phyloP scores from a whole-genome alignment of 2,888 invertebrate genomes.

The Melitaea athalia region DNA sequence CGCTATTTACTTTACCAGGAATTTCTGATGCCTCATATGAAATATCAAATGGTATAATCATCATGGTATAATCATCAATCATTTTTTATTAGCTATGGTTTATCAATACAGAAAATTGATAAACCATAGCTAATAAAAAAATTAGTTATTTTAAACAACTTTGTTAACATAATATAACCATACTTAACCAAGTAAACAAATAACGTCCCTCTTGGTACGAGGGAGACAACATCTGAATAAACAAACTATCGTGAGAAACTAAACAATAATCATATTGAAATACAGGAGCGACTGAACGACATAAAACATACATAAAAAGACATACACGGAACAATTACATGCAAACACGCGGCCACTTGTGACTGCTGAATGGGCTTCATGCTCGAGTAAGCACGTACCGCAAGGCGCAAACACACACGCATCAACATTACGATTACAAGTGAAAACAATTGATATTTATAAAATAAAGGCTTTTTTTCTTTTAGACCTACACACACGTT shows the following conservation, averaged over 20 bases:
- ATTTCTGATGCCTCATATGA: too few species aligned
- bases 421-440: neutral
- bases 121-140: too few species aligned
- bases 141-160: too few species aligned
- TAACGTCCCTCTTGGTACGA: neutral
- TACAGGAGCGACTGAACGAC: constrained; percentile 12
- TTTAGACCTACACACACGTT: too few species aligned
- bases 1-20: too few species aligned
- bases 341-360: constrained; percentile 34
- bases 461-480: too few species aligned
- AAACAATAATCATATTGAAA: constrained; percentile 3
- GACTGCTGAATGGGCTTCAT: constrained; percentile 23
- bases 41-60: too few species aligned
- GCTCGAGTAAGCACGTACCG: constrained; percentile 34
- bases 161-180: neutral
- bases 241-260: constrained; percentile 25
- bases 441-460: neutral
- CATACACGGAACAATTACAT: constrained; percentile 27
- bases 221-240: constrained; percentile 10
- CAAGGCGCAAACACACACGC: constrained; percentile 4
- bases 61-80: too few species aligned
- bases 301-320: constrained; percentile 21
- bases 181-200: neutral
- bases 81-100: too few species aligned
- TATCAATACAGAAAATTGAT: too few species aligned